phyloP scores from a whole-genome alignment of 1,140 invertebrate genomes.

The Acyrthosiphon pisum region DNA sequence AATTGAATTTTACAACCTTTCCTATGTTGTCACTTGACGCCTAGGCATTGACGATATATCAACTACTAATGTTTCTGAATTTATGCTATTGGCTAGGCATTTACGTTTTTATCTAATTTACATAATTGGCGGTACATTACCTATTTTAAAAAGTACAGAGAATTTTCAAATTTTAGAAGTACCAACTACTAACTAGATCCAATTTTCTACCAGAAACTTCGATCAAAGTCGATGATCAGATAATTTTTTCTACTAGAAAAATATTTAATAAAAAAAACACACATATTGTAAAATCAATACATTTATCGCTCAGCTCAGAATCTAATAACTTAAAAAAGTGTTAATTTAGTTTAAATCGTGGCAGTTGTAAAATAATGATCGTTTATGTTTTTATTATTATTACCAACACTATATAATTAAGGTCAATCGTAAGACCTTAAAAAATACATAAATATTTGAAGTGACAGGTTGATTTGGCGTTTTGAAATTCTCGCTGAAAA shows the following conservation, averaged over 20 bases:
- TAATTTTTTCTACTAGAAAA: too few species aligned
- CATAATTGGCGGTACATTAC: too few species aligned
- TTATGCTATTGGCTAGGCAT: too few species aligned
- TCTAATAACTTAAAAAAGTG: neutral
- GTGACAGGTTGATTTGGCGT: neutral
- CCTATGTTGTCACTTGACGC: neutral
- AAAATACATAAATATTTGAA: neutral
- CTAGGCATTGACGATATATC: neutral
- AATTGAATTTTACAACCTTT: neutral
- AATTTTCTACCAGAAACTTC: too few species aligned
- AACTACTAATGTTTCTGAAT: neutral
- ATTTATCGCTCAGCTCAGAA: too few species aligned
- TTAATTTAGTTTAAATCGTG: neutral
- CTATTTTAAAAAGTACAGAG: too few species aligned
- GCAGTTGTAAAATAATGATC: neutral
- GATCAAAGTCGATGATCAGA: too few species aligned
- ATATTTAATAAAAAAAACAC: too few species aligned
- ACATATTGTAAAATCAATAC: too few species aligned
- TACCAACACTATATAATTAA: neutral
- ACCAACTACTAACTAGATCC: too few species aligned
- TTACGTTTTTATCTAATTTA: too few species aligned
- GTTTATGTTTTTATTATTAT: neutral
- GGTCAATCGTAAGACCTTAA: neutral
- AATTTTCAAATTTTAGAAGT: too few species aligned
- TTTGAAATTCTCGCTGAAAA: neutral